Percentiles rank a stretch among this genome's conserved stretches.
These are phyloP conservation scores for Stegodyphus mimosarum DNA, from an alignment of 1,140 invertebrate species.

Conservation along the genomic window DNA sequence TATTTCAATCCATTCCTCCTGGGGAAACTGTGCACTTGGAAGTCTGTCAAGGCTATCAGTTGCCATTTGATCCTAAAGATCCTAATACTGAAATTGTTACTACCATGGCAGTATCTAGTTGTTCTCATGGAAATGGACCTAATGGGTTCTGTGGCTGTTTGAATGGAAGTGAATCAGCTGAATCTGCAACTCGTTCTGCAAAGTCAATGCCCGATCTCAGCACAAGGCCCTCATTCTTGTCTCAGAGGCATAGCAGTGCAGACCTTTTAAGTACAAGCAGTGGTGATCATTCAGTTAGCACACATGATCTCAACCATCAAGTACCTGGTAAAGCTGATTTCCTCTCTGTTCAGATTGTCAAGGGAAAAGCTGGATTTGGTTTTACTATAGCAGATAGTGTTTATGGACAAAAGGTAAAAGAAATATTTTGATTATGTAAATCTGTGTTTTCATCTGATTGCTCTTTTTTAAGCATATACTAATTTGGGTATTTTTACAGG, in stretches of 20 bases:
- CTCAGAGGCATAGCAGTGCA: constrained; percentile 72
- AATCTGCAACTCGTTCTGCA: constrained; percentile 67
- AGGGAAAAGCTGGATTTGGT: constrained; percentile 88
- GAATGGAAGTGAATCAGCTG: constrained; percentile 27
- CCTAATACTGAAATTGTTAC: constrained; percentile 96
- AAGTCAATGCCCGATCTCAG: constrained; percentile 74
- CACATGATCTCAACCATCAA: constrained; percentile 64
- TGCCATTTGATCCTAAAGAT: constrained; percentile 96
- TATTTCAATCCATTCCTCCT: constrained; percentile 95
- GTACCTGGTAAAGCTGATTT: constrained; percentile 66
- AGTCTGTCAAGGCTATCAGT: constrained; percentile 92
- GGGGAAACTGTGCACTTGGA: constrained; percentile 90
- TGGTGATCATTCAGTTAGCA: constrained; percentile 64
- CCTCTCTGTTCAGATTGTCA: constrained; percentile 81
- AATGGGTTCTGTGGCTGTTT: constrained; percentile 37
- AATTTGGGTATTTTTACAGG: constrained; percentile 61
- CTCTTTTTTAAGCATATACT: neutral
- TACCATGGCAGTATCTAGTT: constrained; percentile 86
- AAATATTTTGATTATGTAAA: neutral
- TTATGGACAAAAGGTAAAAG: constrained; percentile 82
- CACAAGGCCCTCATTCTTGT: constrained; percentile 4
- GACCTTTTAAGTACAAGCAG: constrained; percentile 71
- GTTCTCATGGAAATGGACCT: constrained; percentile 21
- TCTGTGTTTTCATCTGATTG: neutral
- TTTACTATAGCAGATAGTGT: constrained; percentile 99